Evolutionary conservation across 2,888 invertebrate genomes (phyloP), one percentile per base, ranked within the genome.

Genomic region (Abrostola tripartita): DNA sequence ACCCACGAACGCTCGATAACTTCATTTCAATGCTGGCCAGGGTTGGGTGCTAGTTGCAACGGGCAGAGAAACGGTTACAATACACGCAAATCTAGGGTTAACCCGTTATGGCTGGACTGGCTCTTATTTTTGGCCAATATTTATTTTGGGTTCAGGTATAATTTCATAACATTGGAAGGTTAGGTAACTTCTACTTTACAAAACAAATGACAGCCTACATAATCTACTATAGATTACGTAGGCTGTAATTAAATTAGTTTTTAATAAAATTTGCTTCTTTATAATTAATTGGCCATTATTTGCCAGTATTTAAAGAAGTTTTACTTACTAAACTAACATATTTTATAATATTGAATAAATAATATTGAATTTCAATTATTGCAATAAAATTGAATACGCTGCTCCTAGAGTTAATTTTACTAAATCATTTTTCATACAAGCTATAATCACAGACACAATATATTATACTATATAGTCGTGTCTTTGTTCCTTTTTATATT

Each of bases 1-100:
- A 81, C 81, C 87, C 91, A 90, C 90, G 90, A 90, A 78, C 79
- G 73, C 74, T 83, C 86, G 85, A 90, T 90, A 85, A 84, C 89
- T 90, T 90, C 85, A 90, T 91, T 88, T 86, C 84, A 80, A 84
- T 81, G 71, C 61, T 65, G 64, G 37, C n/a, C 38, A 37, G 36
- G 76, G 79, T 66, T 37, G 60, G 71, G 71, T 37, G 52, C 50
- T 41, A 74, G 65, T 65, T 35, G 5, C 6, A n/a, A 70, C 70
- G 71, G 42, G 40, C 11, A 38, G 9, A 14, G 9, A 6, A 11
- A 35, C 9, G 7, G 40, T 7, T 10, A 40, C 10, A 10, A 10
- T 10, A 40, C 10, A 24, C 40, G 40, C 40, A 40, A 10, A 5
- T 40, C 10, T 40, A 40, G 9, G 40, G 5, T 24, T 1, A 24